Base-by-base conservation (phyloP, 2,888 invertebrate species). In the Lasiommata megera region DNA sequence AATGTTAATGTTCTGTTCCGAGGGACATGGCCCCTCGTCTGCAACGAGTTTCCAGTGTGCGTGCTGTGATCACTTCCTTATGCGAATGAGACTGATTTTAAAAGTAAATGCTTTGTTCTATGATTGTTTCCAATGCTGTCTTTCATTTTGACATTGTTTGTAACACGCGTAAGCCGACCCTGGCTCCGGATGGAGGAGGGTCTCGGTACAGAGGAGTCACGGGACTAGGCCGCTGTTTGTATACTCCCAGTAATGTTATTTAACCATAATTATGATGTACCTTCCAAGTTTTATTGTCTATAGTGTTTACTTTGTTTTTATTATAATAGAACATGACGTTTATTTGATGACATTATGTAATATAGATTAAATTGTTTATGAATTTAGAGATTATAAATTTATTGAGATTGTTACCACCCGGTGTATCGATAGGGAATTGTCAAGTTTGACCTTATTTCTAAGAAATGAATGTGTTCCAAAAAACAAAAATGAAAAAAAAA, bases 71-170 rank as follows among this genome's bases (percentile, higher is more conserved):
- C 86, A 88, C 87, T 88, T 89, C 89, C 89, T 90, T 89, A 89
- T 89, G 89, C 84, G 88, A 88, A 89, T 88, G 89, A 90, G 89
- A 90, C 89, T 90, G 89, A 90, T 88, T 90, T 90, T 87, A 82
- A 68, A 71, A 84, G 82, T 78, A 83, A 86, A 79, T 78, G 83
- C 81, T 88, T 86, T 82, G 82, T 75, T 80, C 77, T 82, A 82
- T 73, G 74, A 72, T 76, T 76, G 78, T 82, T 79, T 82, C 73
- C 67, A 69, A 77, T 72, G 79, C 78, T 80, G 79, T 76, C 75
- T 67, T 75, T 56, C 14, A 47, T 62, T 68, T 71, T 67, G 67
- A 70, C 58, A 70, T 67, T 60, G 56, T 64, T 69, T 6, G 44
- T n/a, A 12, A 1, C 44, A 8, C 37, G 29, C 9, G 34, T 23